phyloP scores from a whole-genome alignment of 2,113 vertebrate species.

The Astatoreochromis straeleni region DNA sequence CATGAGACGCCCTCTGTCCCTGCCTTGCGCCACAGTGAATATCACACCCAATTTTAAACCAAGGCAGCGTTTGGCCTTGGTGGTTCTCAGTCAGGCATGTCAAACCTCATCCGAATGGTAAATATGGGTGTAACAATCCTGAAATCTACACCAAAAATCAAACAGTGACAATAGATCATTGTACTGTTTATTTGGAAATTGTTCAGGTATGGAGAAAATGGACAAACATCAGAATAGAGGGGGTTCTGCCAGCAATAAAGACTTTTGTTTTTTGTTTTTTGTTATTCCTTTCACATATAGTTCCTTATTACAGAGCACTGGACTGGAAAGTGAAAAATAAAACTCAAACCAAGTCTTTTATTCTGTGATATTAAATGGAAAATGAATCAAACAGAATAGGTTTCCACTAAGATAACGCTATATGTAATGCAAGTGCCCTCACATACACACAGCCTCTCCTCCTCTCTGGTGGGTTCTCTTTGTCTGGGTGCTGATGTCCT shows the following conservation, averaged over 20 bases:
- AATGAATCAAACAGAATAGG: fast-evolving
- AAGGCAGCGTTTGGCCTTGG: background rate
- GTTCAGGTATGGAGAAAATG: background rate
- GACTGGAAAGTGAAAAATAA: background rate
- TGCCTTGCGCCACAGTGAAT: constrained; percentile 17
- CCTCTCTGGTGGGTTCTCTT: background rate
- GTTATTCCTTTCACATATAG: background rate
- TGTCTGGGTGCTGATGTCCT: background rate
- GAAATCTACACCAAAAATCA: background rate
- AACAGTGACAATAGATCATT: background rate
- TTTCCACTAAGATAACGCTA: background rate
- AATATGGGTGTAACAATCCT: background rate
- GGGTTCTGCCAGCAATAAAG: fast-evolving
- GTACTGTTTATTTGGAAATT: background rate
- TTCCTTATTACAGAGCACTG: background rate
- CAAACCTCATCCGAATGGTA: background rate
- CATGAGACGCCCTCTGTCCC: background rate
- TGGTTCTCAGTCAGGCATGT: background rate
- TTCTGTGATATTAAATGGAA: background rate
- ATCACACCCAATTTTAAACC: constrained; percentile 36
- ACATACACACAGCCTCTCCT: background rate
- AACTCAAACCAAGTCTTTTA: background rate
- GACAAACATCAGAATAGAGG: fast-evolving
- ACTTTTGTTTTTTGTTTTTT: background rate
- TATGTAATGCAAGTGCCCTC: background rate